Evolutionary conservation across 2,888 invertebrate genomes (phyloP).

Genomic region (Agriopis aurantiaria): DNA sequence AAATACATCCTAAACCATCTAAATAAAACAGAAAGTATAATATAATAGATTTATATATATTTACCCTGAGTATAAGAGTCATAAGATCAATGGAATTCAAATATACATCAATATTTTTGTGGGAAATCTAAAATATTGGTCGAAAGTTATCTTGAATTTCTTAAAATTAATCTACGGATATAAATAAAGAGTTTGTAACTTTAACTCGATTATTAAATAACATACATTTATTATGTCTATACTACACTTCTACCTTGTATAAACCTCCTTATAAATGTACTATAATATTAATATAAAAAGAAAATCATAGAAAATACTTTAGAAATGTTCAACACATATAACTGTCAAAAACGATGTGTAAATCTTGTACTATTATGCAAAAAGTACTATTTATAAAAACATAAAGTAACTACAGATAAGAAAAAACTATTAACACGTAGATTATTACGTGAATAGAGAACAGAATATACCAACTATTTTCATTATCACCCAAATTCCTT

Average conservation of each 20-base stretch:
- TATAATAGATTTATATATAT: conserved; percentile 72
- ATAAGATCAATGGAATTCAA: conserved; percentile 77
- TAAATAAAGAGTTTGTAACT: conserved; percentile 59
- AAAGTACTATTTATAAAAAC: conserved; percentile 42
- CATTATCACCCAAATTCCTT: conserved; percentile 85
- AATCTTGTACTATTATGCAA: conserved; percentile 47
- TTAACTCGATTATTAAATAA: conserved; percentile 65
- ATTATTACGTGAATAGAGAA: conserved; percentile 35
- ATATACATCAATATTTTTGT: conserved; percentile 58
- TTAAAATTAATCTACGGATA: conserved; percentile 77
- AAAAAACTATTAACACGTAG: conserved; percentile 5
- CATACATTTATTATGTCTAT: conserved; percentile 76
- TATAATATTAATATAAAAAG: conserved; percentile 60
- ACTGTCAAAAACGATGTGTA: conserved; percentile 46
- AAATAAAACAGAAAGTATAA: conserved; percentile 63
- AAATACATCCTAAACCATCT: conserved; percentile 56
- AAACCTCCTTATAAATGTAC: conserved; percentile 84
- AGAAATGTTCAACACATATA: conserved; percentile 42
- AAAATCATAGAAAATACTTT: conserved; percentile 49
- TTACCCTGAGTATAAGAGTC: conserved; percentile 84
- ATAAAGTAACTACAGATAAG: conserved; percentile 17
- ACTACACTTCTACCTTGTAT: conserved; percentile 86
- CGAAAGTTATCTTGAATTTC: conserved; percentile 65
- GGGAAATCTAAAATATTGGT: conserved; percentile 79
- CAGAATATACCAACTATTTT: conserved; percentile 67